Evolutionary conservation across 2,888 invertebrate species (phyloP), one percentile per base, ranked within the genome.

Genomic region (Rhingia campestris): DNA sequence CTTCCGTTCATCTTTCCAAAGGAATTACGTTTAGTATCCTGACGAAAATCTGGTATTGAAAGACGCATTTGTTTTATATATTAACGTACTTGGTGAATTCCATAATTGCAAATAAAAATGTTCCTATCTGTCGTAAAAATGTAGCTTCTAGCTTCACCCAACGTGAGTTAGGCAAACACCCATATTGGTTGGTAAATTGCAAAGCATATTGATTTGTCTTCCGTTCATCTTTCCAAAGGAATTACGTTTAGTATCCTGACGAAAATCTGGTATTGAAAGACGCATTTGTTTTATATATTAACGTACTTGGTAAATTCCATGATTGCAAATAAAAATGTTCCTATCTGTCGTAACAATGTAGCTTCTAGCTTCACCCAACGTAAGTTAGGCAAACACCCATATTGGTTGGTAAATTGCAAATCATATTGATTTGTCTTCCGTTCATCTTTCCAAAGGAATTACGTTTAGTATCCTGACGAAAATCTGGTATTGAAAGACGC

Each of bases 351-450:
- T 0, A 12, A 43, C 4, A 43, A 5, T 43, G 12, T 43, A 5
- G 43, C 43, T 45, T 45, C 2, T 22, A 3, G 43, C 43, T 12
- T 45, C 43, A 45, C 43, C 43, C 43, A 45, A 45, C n/a, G n/a
- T n/a, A n/a, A 45, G 12, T 12, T 12, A n/a, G 43, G 43, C 6
- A 6, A 45, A 30, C 32, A 86, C 69, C 2, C 22, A 22, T 22
- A 22, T 89, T 89, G 91, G 90, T 90, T 90, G 90, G 91, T 90
- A 87, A 22, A 22, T 22, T 89, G 88, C 88, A 87, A 88, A 87
- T 85, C 86, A 53, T 69, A 90, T 89, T 93, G 58, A 7, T 88
- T 92, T 93, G 91, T 91, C 93, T 92, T 93, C 92, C 92, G 89
- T 91, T 87, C 86, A 85, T 90, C 89, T 76, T 88, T 91, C 92